Percentiles rank a stretch among this genome's conserved stretches.
Evolutionary conservation across 1,140 invertebrate species (phyloP).

Genomic region (Drosophila murphyi): DNA sequence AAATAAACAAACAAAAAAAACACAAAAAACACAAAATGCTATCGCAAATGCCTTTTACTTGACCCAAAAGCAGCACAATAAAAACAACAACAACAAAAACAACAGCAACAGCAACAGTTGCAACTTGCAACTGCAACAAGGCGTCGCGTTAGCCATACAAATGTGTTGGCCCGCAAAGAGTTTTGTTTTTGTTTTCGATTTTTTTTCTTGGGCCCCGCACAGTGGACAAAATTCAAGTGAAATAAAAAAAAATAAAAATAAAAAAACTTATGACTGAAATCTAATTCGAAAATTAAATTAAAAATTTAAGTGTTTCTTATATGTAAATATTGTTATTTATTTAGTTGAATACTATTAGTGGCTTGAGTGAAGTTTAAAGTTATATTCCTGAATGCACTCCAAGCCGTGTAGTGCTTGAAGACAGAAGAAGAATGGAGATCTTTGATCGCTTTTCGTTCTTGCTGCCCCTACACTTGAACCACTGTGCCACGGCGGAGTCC

Average conservation of each 20-base stretch:
- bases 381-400: too few relatives aligned
- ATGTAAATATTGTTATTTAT: too few relatives aligned
- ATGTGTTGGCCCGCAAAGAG: slow-evolving; percentile 3
- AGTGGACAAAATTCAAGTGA: neutral
- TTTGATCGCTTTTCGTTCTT: slow-evolving; percentile 5
- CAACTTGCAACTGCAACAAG: slow-evolving; percentile 49
- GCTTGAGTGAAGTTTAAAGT: too few relatives aligned
- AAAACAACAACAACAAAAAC: slow-evolving; percentile 14
- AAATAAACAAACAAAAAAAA: slow-evolving; percentile 19
- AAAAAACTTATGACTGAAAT: too few relatives aligned
- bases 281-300: too few relatives aligned
- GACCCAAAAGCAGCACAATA: slow-evolving; percentile 69
- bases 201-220: neutral
- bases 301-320: too few relatives aligned
- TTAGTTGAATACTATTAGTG: too few relatives aligned
- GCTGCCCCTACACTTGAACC: neutral
- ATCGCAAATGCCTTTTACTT: slow-evolving; percentile 76
- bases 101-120: slow-evolving; percentile 25
- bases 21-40: slow-evolving; percentile 49
- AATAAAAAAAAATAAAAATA: too few relatives aligned
- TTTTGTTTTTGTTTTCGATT: neutral
- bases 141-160: slow-evolving; percentile 34
- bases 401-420: too few relatives aligned
- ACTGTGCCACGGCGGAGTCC: slow-evolving; percentile 59
- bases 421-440: neutral